A percentile compares a stretch with the other conserved stretches of the same genome.
Evolutionary conservation across 2,888 invertebrate genomes (phyloP).

Genomic region (Heliothis peltigera): DNA sequence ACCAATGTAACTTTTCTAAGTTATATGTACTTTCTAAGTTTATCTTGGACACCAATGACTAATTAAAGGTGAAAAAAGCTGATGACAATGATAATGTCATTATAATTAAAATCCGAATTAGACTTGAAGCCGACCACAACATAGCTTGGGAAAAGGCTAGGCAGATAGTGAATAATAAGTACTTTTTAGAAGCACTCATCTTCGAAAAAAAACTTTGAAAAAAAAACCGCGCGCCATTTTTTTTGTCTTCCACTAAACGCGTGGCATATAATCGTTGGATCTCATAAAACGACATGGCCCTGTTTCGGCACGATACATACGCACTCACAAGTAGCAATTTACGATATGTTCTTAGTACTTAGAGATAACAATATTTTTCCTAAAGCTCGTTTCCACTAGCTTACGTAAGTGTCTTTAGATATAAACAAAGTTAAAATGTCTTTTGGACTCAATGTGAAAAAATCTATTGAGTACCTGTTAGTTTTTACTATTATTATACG

Average conservation of each 20-base stretch:
- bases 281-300: slow-evolving; percentile 49
- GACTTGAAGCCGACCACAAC: too few species aligned
- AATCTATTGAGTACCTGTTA: too few species aligned
- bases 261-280: slow-evolving; percentile 17
- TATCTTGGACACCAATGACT: too few species aligned
- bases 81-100: too few species aligned
- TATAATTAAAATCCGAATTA: too few species aligned
- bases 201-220: neutral
- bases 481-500: too few species aligned
- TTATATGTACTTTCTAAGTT: too few species aligned
- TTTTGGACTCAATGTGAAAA: too few species aligned
- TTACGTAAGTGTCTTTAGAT: slow-evolving; percentile 12
- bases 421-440: slow-evolving; percentile 2
- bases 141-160: too few species aligned
- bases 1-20: too few species aligned
- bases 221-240: slow-evolving; percentile 6
- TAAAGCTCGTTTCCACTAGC: slow-evolving; percentile 1
- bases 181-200: neutral
- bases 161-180: too few species aligned
- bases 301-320: slow-evolving; percentile 23
- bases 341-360: slow-evolving; percentile 25
- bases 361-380: neutral
- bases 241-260: slow-evolving; percentile 24
- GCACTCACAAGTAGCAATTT: slow-evolving; percentile 14
- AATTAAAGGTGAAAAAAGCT: too few species aligned